A percentile compares a stretch with the other conserved stretches of the same genome.
These are phyloP conservation scores for Gallinago jamesoni DNA, from an alignment of 2,113 vertebrate genomes.

Conservation along the genomic window DNA sequence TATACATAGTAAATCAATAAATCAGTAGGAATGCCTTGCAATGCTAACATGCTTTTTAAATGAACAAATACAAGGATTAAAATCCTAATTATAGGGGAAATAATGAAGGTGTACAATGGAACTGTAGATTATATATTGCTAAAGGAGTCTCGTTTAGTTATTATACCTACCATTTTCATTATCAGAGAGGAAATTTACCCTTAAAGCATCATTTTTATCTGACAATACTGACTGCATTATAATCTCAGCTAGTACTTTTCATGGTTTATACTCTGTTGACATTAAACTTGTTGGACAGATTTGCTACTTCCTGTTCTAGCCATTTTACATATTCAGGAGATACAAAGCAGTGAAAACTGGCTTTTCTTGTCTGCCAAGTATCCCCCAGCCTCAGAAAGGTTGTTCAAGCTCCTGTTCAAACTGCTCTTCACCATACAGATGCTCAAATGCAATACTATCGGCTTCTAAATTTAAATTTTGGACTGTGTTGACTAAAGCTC, in stretches of 20 bases:
- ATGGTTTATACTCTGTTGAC: not conserved
- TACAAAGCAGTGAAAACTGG: not conserved
- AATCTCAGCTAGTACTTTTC: not conserved
- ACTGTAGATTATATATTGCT: constrained; percentile 21
- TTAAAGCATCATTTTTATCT: not conserved
- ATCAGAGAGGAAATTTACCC: not conserved
- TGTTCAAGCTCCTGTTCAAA: not conserved
- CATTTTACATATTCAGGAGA: not conserved
- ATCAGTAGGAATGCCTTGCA: constrained; percentile 24
- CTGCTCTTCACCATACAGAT: not conserved
- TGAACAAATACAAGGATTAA: constrained; percentile 49
- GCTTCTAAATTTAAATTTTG: not conserved
- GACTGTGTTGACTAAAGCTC: not conserved
- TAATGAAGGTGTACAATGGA: constrained; percentile 14
- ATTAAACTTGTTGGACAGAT: not conserved
- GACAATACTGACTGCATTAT: not conserved
- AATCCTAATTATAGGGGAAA: constrained; percentile 50
- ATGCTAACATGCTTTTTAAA: constrained; percentile 24
- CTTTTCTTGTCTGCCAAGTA: not conserved
- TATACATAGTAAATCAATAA: constrained; percentile 56
- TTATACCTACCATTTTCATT: not conserved
- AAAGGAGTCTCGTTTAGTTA: not conserved
- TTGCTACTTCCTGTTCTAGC: not conserved
- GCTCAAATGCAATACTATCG: not conserved
- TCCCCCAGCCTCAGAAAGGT: not conserved